Evolutionary conservation across 2,888 invertebrate species (phyloP).

Genomic region (Onchidella celtica): DNA sequence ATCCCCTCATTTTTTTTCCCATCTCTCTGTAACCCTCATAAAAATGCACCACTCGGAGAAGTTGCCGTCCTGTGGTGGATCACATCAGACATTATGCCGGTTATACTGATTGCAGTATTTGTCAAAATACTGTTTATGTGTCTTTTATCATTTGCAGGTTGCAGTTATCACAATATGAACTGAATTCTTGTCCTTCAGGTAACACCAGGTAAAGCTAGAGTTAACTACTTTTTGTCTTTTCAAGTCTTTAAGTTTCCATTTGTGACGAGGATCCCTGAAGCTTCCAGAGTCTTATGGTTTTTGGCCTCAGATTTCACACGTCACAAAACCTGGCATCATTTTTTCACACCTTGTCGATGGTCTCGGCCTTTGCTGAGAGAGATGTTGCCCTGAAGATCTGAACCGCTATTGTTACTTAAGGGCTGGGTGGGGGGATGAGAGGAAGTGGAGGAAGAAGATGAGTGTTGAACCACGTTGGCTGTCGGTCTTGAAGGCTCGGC

Average conservation of each 20-base stretch:
- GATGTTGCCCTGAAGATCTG: constrained; percentile 1
- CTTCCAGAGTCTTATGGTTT: background rate
- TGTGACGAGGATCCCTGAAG: background rate
- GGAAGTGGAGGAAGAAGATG: constrained; percentile 29
- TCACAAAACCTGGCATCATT: constrained; percentile 43
- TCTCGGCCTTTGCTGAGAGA: background rate
- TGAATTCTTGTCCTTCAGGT: background rate
- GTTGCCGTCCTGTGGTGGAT: background rate
- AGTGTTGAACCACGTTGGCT: constrained; percentile 23
- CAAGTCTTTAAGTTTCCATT: background rate
- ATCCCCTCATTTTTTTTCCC: background rate
- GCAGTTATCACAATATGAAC: background rate
- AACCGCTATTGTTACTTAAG: background rate
- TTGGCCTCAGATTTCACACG: too few species aligned
- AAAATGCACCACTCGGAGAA: background rate
- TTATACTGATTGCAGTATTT: background rate
- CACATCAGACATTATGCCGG: background rate
- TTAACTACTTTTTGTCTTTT: background rate
- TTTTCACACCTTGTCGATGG: constrained; percentile 9
- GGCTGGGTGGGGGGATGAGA: background rate
- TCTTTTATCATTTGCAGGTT: background rate
- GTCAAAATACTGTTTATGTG: background rate
- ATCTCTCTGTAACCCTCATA: background rate
- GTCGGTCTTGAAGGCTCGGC: constrained; percentile 4
- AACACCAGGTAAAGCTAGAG: background rate